phyloP scores from a whole-genome alignment of 2,797 vertebrate species.

The Megaceryle alcyon region DNA sequence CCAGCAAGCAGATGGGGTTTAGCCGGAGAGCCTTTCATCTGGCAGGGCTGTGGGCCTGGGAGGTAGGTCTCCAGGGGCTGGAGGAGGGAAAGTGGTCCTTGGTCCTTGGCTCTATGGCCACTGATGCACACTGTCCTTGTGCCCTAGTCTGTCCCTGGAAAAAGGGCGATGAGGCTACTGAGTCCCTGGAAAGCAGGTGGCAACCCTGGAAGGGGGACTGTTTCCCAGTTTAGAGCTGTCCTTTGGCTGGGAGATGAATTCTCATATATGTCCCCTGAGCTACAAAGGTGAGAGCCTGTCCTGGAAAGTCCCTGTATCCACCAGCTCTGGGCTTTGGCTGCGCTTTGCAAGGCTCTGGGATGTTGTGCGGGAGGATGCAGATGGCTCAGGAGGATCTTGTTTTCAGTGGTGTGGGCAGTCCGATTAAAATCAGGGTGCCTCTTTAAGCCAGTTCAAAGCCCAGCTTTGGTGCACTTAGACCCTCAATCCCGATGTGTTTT shows the following conservation, averaged over 20 bases:
- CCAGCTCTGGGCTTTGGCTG: not conserved
- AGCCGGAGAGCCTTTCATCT: not conserved
- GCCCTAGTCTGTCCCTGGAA: not conserved
- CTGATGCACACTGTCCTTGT: rapidly evolving
- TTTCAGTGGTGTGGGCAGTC: rapidly evolving
- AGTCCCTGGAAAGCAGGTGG: not conserved
- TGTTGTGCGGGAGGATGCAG: not conserved
- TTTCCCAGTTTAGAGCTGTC: not conserved
- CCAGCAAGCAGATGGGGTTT: constrained; percentile 33
- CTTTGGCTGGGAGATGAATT: not conserved
- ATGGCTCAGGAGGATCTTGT: not conserved
- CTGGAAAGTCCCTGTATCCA: rapidly evolving
- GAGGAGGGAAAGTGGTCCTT: not conserved
- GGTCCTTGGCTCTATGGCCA: not conserved
- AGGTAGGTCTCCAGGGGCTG: not conserved
- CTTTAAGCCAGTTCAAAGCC: not conserved
- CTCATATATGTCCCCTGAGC: rapidly evolving
- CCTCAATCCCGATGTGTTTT: not conserved
- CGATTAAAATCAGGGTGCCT: not conserved
- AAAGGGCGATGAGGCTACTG: not conserved
- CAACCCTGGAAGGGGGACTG: not conserved
- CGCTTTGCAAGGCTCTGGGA: not conserved
- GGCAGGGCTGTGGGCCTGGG: not conserved
- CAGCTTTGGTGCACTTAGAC: not conserved
- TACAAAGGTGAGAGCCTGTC: not conserved